A percentile compares a stretch with the other conserved stretches of the same genome.
phyloP scores from a whole-genome alignment of 2,113 vertebrate genomes.

The Gasterosteus nipponicus region DNA sequence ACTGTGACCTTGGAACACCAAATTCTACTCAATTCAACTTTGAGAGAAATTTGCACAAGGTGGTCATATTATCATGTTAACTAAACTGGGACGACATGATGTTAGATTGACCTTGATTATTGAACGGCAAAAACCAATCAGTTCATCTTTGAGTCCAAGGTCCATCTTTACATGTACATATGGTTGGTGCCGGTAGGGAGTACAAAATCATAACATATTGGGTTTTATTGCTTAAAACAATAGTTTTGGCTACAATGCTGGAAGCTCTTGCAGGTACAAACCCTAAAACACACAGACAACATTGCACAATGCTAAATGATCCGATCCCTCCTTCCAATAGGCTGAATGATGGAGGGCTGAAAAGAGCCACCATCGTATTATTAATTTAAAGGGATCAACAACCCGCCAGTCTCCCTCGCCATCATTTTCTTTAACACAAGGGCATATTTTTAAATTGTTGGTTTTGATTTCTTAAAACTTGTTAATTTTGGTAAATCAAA shows the following conservation, averaged over 20 bases:
- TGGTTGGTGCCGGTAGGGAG: neutral
- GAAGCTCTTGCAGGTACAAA: slow-evolving; percentile 4
- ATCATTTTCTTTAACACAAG: neutral
- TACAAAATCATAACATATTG: slow-evolving; percentile 4
- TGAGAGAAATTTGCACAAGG: neutral
- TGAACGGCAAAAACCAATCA: neutral
- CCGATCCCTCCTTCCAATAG: neutral
- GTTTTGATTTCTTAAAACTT: neutral
- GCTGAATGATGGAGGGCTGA: no score
- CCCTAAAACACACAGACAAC: neutral
- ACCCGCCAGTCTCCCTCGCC: neutral
- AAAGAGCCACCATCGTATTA: neutral
- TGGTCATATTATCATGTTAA: neutral
- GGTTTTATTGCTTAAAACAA: neutral
- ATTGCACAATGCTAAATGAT: neutral
- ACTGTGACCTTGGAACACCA: neutral
- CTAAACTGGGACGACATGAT: neutral
- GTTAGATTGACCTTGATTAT: neutral
- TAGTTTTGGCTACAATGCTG: neutral
- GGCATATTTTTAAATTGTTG: neutral
- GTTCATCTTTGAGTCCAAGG: neutral
- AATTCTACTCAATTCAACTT: neutral
- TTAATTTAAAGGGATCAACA: neutral
- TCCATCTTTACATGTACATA: neutral
- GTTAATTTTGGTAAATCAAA: neutral